These are phyloP conservation scores for Xestoiulus laeticollis DNA, from an alignment of 2,888 invertebrate genomes.

Conservation along the genomic window DNA sequence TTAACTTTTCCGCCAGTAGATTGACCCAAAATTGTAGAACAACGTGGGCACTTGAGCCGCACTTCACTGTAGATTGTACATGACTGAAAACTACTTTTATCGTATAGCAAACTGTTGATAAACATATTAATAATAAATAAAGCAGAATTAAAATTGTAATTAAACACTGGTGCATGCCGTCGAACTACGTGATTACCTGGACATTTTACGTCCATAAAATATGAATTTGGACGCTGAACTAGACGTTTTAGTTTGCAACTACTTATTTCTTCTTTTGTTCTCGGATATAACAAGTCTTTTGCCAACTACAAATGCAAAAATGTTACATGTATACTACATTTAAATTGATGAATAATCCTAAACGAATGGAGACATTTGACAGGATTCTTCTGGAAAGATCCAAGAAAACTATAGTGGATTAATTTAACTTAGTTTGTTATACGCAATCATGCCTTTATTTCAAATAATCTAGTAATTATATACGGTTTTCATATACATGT, in stretches of 20 bases:
- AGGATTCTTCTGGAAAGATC: too few species aligned
- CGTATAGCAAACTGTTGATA: constrained; percentile 84
- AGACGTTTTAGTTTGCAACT: constrained; percentile 97
- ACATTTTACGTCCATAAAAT: constrained; percentile 99
- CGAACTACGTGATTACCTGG: constrained; percentile 71
- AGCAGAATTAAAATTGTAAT: background rate
- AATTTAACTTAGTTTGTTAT: too few species aligned
- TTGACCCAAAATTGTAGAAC: constrained; percentile 97
- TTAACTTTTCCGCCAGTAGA: constrained; percentile 99
- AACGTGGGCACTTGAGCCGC: constrained; percentile 91
- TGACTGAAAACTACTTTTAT: constrained; percentile 99
- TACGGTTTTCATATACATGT: background rate
- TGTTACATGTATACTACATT: too few species aligned
- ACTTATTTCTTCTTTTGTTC: constrained; percentile 91
- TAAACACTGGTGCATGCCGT: background rate
- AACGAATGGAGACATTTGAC: too few species aligned
- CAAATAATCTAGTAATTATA: too few species aligned
- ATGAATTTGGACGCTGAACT: constrained; percentile 99
- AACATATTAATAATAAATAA: background rate
- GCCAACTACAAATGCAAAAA: constrained; percentile 72
- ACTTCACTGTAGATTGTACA: constrained; percentile 97
- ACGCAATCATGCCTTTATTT: too few species aligned
- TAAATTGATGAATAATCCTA: too few species aligned
- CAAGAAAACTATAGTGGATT: too few species aligned
- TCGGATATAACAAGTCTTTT: constrained; percentile 96